These are phyloP conservation scores for Pachliopta kotzebuea DNA, from an alignment of 2,888 invertebrate species.

Conservation along the genomic window DNA sequence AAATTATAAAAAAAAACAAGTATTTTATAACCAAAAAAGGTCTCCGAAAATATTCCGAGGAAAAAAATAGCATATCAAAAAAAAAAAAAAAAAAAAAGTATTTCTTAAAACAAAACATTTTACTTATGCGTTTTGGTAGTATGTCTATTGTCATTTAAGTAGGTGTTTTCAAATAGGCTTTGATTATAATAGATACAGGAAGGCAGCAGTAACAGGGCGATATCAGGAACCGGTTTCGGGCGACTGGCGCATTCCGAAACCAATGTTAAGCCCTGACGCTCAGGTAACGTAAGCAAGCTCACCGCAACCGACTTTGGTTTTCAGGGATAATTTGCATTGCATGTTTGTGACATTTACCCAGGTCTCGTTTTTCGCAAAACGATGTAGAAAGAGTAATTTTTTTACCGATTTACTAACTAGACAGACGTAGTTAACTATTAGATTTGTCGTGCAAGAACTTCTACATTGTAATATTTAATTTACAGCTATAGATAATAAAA, in stretches of 20 bases:
- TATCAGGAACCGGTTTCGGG: constrained; percentile 43
- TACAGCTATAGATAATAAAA: too few relatives aligned
- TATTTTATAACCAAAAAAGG: too few relatives aligned
- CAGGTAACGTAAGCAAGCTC: constrained; percentile 8
- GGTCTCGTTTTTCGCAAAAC: constrained; percentile 17
- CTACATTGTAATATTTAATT: too few relatives aligned
- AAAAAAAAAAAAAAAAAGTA: too few relatives aligned
- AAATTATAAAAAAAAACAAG: too few relatives aligned
- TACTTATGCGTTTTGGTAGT: background rate
- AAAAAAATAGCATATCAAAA: too few relatives aligned
- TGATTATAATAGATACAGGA: constrained; percentile 15
- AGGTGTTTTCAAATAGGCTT: constrained; percentile 12
- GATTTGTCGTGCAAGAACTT: constrained; percentile 3
- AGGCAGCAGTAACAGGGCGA: constrained; percentile 13
- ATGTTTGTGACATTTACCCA: constrained; percentile 27
- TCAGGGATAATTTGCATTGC: constrained; percentile 34
- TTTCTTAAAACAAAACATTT: too few relatives aligned
- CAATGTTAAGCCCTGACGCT: constrained; percentile 5
- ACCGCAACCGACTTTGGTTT: constrained; percentile 29
- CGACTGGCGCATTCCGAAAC: constrained; percentile 40
- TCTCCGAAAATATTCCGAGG: too few relatives aligned
- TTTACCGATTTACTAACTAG: constrained; percentile 17
- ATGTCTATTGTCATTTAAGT: background rate
- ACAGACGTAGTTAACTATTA: constrained; percentile 16
- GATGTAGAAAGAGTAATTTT: constrained; percentile 18